phyloP scores from a whole-genome alignment of 2,797 vertebrate species.

The Lagocephalus sceleratus region DNA sequence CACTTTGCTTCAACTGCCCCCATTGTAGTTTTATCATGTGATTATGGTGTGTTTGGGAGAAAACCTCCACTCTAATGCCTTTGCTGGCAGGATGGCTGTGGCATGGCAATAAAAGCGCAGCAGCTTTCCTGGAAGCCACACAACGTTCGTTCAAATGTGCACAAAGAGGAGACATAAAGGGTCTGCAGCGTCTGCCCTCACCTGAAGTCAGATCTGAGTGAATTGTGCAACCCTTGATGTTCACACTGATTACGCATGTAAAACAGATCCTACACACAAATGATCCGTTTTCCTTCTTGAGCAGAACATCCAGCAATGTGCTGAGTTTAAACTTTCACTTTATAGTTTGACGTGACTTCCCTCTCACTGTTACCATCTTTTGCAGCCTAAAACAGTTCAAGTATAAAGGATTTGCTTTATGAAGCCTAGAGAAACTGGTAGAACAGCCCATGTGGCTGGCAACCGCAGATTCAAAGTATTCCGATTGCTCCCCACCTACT shows the following conservation, averaged over 20 bases:
- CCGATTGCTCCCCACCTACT: constrained; percentile 43
- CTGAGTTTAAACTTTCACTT: neutral
- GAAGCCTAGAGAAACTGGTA: constrained; percentile 21
- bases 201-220: constrained; percentile 4
- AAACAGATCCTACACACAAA: neutral
- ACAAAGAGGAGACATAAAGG: constrained; percentile 33
- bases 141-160: constrained; percentile 32
- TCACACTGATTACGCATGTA: constrained; percentile 11
- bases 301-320: neutral
- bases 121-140: constrained; percentile 46
- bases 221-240: constrained; percentile 5
- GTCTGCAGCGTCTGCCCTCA: constrained; percentile 26
- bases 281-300: neutral
- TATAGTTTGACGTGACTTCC: neutral
- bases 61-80: constrained; percentile 36
- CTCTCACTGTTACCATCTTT: neutral
- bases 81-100: constrained; percentile 38
- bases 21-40: neutral
- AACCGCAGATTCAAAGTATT: constrained; percentile 62
- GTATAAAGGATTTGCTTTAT: neutral
- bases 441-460: constrained; percentile 49
- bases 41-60: constrained; percentile 25
- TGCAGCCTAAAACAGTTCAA: neutral
- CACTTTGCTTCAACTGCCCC: too few species aligned
- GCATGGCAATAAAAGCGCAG: constrained; percentile 34